Percentiles rank a stretch among this genome's conserved stretches.
These are phyloP conservation scores for Pristionchus fissidentatus DNA, from an alignment of 2,888 invertebrate genomes.

Conservation along the genomic window DNA sequence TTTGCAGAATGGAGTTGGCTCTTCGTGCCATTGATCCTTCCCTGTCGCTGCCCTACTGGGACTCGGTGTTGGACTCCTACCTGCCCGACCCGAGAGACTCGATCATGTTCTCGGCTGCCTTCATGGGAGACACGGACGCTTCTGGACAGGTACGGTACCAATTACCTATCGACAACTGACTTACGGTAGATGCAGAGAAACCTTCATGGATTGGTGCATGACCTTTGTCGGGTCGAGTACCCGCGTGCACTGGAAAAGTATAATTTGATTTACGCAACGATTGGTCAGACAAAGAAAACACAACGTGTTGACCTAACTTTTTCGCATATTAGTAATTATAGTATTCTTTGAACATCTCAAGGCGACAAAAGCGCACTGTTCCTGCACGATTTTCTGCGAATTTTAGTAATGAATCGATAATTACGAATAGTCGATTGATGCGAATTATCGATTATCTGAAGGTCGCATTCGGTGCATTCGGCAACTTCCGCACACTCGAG, in stretches of 20 bases:
- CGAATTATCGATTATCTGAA: slow-evolving; percentile 26
- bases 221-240: not conserved
- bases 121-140: slow-evolving; percentile 59
- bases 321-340: not conserved
- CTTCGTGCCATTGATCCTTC: slow-evolving; percentile 74
- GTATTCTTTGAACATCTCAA: not conserved
- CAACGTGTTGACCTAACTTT: too few relatives aligned
- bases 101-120: slow-evolving; percentile 56
- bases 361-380: too few relatives aligned
- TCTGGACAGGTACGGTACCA: slow-evolving; percentile 59
- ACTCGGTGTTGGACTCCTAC: slow-evolving; percentile 68
- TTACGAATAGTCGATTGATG: not conserved
- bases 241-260: too few relatives aligned
- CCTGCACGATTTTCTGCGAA: too few relatives aligned
- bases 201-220: not conserved
- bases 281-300: not conserved
- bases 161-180: not conserved
- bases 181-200: not conserved
- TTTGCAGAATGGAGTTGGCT: slow-evolving; percentile 70
- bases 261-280: not conserved
- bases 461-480: slow-evolving; percentile 68
- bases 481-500: slow-evolving; percentile 69
- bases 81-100: slow-evolving; percentile 72
- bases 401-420: too few relatives aligned
- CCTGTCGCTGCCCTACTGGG: slow-evolving; percentile 77